Evolutionary conservation across 1,140 invertebrate species (phyloP), one percentile per base, ranked within the genome.

Genomic region (Brachionus koreanus): DNA sequence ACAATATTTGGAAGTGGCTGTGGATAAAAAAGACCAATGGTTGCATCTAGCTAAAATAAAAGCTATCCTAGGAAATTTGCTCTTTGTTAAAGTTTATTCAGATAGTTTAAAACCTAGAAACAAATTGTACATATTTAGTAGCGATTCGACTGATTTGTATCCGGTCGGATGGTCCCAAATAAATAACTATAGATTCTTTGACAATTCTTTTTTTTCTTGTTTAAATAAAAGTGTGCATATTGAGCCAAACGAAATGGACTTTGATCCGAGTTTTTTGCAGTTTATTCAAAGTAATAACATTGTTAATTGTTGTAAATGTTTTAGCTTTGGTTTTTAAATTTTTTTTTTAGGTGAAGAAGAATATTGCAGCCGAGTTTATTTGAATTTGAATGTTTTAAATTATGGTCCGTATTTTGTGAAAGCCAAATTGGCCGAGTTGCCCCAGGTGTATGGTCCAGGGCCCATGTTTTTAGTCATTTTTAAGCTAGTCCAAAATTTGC

Each of bases 381-480:
- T 74, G 29, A 74, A 49, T 74, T 23, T 25, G 29, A 46, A 25
- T 13, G 19, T 43, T 35, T 10, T 25, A 1, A 74, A 74, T 46
- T 74, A 25, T 74, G 69, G 69, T 49, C 69, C 69, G 0, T 74
- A 46, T 74, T 46, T 74, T 74, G 16, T 74, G 19, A 74, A 49
- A 74, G 16, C 42, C 19, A 46, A 74, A n/a, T 29, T 74, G 43
- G 12, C 39, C 39, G 19, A 23, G 23, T 74, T 74, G 19, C 69
- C 69, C 4, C 7, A 19, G 23, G 5, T 6, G 7, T 74, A 46
- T 46, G 69, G 69, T 49, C 69, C 69, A 0, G 69, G 69, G 10
- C 69, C 69, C 2, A 25, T 74, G 25, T 43, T 74, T 74, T 46
- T 74, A 74, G 69, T 74, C 42, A 74, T 74, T 46, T 74, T 74